Conservation (phyloP, 2,113 vertebrate genomes). For the Macquaria australasica region DNA sequence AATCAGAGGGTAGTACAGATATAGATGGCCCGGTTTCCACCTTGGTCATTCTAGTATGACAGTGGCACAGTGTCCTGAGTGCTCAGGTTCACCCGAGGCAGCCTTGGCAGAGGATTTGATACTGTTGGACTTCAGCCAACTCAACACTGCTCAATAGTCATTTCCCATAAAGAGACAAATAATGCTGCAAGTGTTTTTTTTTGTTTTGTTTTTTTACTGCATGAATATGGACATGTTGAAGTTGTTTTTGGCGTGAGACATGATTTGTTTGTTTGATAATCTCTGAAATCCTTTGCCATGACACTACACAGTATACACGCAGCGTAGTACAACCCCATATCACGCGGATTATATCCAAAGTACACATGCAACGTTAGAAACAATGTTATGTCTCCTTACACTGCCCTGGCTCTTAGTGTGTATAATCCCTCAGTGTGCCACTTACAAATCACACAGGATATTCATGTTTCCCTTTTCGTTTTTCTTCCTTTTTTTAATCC, state of each 20-base stretch:
- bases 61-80: conserved; percentile 67
- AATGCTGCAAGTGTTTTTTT: conserved; percentile 5
- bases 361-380: conserved; percentile 24
- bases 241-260: conserved; percentile 11
- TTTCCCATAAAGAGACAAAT: background rate
- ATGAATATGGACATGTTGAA: conserved; percentile 1
- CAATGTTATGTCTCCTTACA: background rate
- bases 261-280: conserved; percentile 34
- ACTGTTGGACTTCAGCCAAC: conserved; percentile 26
- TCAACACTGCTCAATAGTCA: background rate
- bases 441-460: background rate
- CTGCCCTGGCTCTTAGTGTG: background rate
- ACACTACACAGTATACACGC: background rate
- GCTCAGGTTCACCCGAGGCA: conserved; percentile 58
- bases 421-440: conserved; percentile 13
- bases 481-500: background rate
- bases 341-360: conserved; percentile 21
- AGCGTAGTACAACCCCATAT: background rate
- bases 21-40: conserved; percentile 82
- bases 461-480: background rate
- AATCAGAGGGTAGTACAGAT: conserved; percentile 79
- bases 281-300: background rate
- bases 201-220: background rate
- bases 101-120: conserved; percentile 1
- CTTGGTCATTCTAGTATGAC: conserved; percentile 53